These are phyloP conservation scores for Dromas ardeola DNA, from an alignment of 2,113 vertebrate species.

Conservation along the genomic window DNA sequence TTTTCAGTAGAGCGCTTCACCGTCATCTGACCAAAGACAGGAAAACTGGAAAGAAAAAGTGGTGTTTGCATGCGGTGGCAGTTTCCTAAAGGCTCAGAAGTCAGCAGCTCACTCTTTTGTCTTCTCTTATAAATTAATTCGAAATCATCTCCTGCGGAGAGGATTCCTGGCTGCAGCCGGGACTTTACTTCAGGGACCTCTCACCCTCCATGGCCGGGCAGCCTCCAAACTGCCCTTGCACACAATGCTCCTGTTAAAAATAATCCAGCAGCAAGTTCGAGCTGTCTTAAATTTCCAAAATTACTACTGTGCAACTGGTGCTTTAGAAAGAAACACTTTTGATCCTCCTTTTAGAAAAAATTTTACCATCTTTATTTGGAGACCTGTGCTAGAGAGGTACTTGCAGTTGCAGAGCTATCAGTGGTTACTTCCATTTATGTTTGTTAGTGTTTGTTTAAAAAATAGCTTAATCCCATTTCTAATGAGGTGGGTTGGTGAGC, in stretches of 20 bases:
- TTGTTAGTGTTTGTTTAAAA: neutral
- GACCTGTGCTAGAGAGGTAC: neutral
- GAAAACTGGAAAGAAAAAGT: neutral
- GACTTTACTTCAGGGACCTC: neutral
- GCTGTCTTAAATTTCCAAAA: slow-evolving; percentile 24
- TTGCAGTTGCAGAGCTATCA: neutral
- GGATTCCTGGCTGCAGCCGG: neutral
- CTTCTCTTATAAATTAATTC: neutral
- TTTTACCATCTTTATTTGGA: neutral
- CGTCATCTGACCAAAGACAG: rapidly evolving
- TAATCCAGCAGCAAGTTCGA: slow-evolving; percentile 5
- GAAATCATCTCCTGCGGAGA: neutral
- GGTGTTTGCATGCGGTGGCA: neutral
- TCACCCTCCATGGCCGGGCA: rapidly evolving
- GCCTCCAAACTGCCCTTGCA: neutral
- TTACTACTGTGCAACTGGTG: neutral
- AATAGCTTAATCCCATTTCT: neutral
- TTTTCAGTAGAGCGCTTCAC: neutral
- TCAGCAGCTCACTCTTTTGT: neutral
- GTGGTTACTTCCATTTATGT: neutral
- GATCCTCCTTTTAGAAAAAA: neutral
- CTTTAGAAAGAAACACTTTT: neutral
- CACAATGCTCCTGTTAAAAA: slow-evolving; percentile 30
- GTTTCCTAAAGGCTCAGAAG: neutral
- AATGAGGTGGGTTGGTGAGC: neutral